A percentile compares a stretch with the other conserved stretches of the same genome.
Conservation (phyloP, 1,140 invertebrate species). For the Macrobrachium rosenbergii region DNA sequence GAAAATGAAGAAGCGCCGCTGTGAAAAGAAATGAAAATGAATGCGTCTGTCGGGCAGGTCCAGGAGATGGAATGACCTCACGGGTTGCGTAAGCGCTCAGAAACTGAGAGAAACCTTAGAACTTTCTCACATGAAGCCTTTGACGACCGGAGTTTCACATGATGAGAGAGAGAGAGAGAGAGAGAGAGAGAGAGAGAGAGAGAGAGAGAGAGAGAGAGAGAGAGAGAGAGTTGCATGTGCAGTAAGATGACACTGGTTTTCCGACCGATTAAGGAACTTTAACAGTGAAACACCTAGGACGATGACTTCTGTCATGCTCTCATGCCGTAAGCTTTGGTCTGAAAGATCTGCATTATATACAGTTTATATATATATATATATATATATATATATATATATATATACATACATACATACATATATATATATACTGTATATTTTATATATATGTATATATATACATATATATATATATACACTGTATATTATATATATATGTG, state of each 20-base stretch:
- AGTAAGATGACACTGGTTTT: neutral
- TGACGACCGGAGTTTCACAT: too few species aligned
- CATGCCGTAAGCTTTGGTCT: too few species aligned
- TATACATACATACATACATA: too few species aligned
- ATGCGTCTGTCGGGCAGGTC: neutral
- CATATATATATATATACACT: too few species aligned
- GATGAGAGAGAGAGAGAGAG: conserved; percentile 28
- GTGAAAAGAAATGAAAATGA: neutral
- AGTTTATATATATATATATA: too few species aligned
- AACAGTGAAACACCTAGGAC: too few species aligned
- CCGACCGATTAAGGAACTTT: too few species aligned
- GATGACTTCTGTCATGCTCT: too few species aligned
- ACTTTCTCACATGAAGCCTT: too few species aligned
- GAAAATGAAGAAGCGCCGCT: neutral
- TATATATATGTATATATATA: neutral
- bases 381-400: too few species aligned
- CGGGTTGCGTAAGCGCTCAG: neutral
- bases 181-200: conserved; percentile 41
- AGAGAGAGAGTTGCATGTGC: neutral
- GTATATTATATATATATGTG: too few species aligned
- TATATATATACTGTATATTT: conserved; percentile 69
- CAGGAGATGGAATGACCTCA: neutral
- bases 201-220: conserved; percentile 43
- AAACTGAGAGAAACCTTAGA: neutral
- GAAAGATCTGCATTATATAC: too few species aligned